A percentile compares a stretch with the other conserved stretches of the same genome.
phyloP scores from a whole-genome alignment of 2,797 vertebrate species.

The Cynopterus sphinx region DNA sequence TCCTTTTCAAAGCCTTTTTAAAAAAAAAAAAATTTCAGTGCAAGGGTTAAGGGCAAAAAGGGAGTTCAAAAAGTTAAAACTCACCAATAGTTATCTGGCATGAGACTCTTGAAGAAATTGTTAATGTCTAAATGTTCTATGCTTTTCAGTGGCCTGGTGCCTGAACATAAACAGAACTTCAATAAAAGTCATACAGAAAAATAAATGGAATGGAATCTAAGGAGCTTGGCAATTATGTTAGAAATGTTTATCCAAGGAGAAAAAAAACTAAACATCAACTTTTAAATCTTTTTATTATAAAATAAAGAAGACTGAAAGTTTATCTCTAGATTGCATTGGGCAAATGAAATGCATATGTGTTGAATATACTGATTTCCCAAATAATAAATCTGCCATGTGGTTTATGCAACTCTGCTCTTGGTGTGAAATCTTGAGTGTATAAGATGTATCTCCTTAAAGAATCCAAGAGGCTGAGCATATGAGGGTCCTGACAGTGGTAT shows the following conservation, averaged over 20 bases:
- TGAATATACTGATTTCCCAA: constrained; percentile 34
- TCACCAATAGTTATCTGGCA: constrained; percentile 19
- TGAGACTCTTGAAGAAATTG: constrained; percentile 47
- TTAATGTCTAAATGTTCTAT: constrained; percentile 16
- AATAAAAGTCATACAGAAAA: constrained; percentile 73
- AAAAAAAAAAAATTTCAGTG: background rate
- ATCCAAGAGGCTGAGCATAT: background rate
- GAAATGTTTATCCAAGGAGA: constrained; percentile 53
- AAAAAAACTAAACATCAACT: constrained; percentile 65
- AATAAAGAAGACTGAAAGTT: constrained; percentile 72
- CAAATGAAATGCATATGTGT: constrained; percentile 78
- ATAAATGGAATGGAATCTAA: constrained; percentile 75
- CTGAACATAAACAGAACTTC: constrained; percentile 74
- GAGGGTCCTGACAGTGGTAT: background rate
- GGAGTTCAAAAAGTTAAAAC: constrained; percentile 44
- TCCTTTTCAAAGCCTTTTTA: background rate
- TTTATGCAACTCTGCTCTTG: background rate
- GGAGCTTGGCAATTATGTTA: constrained; percentile 56
- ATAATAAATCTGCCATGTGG: background rate
- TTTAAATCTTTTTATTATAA: constrained; percentile 75
- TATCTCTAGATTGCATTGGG: constrained; percentile 67
- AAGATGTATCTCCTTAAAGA: background rate
- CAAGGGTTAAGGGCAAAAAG: constrained; percentile 31
- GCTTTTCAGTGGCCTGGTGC: constrained; percentile 50
- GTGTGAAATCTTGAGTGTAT: background rate